Percentiles rank a stretch among this genome's conserved stretches.
Conservation (phyloP, 1,140 invertebrate species). For the Adelges cooleyi region DNA sequence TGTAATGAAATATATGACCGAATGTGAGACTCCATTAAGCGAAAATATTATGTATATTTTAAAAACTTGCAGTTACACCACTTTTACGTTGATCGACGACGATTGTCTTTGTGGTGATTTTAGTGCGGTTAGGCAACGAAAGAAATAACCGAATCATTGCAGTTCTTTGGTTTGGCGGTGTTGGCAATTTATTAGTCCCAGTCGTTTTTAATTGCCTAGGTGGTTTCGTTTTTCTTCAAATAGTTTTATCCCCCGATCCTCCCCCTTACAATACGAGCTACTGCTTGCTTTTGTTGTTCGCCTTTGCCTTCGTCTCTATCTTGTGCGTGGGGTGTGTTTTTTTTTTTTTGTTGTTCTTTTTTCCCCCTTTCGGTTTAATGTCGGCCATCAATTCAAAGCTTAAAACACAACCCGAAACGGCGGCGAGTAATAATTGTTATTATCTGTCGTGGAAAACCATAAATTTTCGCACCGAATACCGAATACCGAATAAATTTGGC, state of each 20-base stretch:
- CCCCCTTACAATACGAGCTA: background rate
- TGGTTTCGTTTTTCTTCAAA: slow-evolving; percentile 17
- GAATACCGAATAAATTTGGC: too few species aligned
- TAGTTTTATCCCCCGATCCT: background rate
- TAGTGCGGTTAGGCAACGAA: too few species aligned
- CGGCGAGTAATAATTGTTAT: slow-evolving; percentile 24
- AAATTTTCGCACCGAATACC: slow-evolving; percentile 17
- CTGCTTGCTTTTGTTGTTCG: background rate
- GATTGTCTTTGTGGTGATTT: too few species aligned
- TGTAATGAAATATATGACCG: too few species aligned
- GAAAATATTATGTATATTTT: too few species aligned
- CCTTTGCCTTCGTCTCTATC: background rate
- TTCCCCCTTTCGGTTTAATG: background rate
- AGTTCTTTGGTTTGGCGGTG: too few species aligned
- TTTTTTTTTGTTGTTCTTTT: background rate
- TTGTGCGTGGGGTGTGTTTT: too few species aligned
- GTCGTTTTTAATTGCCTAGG: slow-evolving; percentile 22
- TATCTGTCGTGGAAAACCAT: slow-evolving; percentile 17
- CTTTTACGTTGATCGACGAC: too few species aligned
- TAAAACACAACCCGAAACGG: background rate
- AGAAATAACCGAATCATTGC: too few species aligned
- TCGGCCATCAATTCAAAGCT: slow-evolving; percentile 17
- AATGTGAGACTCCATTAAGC: too few species aligned
- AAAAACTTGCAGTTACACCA: too few species aligned
- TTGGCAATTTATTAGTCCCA: slow-evolving; percentile 3